Percentiles rank a stretch among this genome's conserved stretches.
Evolutionary conservation across 2,888 invertebrate species (phyloP).

Genomic region (Belgica antarctica): DNA sequence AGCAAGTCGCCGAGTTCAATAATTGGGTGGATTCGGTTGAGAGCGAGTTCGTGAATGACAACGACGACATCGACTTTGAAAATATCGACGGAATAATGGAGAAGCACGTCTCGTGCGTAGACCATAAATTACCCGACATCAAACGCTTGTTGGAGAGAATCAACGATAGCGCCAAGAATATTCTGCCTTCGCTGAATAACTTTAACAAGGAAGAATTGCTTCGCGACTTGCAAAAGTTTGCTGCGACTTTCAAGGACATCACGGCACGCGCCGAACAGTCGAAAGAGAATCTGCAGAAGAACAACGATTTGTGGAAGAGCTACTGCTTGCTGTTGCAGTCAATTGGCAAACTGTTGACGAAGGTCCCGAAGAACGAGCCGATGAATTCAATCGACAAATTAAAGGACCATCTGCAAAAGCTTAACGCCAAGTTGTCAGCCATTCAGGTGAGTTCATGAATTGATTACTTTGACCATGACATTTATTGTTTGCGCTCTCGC

Average conservation of each 20-base stretch:
- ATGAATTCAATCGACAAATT: constrained; percentile 43
- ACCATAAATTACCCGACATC: constrained; percentile 68
- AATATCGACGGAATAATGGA: constrained; percentile 78
- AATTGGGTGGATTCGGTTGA: constrained; percentile 83
- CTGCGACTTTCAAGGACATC: constrained; percentile 55
- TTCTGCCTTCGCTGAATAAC: constrained; percentile 79
- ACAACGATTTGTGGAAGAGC: constrained; percentile 27
- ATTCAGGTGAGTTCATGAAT: constrained; percentile 64
- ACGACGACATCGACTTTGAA: constrained; percentile 84
- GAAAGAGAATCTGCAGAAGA: constrained; percentile 30
- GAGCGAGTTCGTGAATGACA: constrained; percentile 70
- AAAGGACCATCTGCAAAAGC: constrained; percentile 25
- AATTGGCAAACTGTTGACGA: constrained; percentile 16
- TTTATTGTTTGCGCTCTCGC: too few species aligned
- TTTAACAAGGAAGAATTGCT: constrained; percentile 81
- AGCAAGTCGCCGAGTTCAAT: constrained; percentile 72
- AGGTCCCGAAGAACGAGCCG: constrained; percentile 31
- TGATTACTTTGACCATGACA: not conserved
- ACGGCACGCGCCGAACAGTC: constrained; percentile 50
- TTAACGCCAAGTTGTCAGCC: constrained; percentile 56
- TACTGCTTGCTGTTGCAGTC: constrained; percentile 21
- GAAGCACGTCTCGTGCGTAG: constrained; percentile 60
- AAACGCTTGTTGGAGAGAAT: constrained; percentile 78
- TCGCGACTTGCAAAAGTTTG: constrained; percentile 64
- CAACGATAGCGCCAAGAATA: constrained; percentile 80